Evolutionary conservation across 2,888 invertebrate genomes (phyloP), one percentile per base, ranked within the genome.

Genomic region (Dynastes maya): DNA sequence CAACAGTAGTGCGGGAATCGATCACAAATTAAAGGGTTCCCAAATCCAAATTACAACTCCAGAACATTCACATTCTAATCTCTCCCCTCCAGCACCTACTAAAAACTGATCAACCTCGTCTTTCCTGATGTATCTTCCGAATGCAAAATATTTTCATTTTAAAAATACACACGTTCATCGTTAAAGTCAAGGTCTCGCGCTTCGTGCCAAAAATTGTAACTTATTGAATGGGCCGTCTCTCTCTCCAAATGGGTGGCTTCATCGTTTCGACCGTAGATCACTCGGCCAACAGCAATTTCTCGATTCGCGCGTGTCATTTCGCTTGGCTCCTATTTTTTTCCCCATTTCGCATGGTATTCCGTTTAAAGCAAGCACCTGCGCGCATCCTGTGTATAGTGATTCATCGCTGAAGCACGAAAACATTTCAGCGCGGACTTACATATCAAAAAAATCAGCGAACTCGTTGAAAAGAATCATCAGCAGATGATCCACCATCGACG

Each of bases 171-270:
- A 8, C 72, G 72, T 72, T 72, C 72, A 72, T 55, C 72, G 58
- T 58, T 72, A 61, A 72, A 72, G 72, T 72, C 72, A 72, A 72
- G 72, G 72, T 27, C 72, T 9, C 40, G 37, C 37, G 11, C 13
- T 40, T 58, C 72, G 72, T 72, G 72, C 72, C 72, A 72, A 72
- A 72, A 58, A 58, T 58, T 72, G 72, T 72, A 72, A 72, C 72
- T 72, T 72, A 72, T 72, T 72, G 72, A 72, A 72, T 72, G 72
- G 37, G 13, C n/a, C 8, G 16, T 32, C 32, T 45, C 53, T 27
- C 37, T 37, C 5, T 37, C 32, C 6, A 5, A 37, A 4, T 0
- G 32, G 32, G 32, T 5, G 37, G 58, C 40, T 72, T 61, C 22
- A 61, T 40, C n/a, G 72, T 61, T 72, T 16, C 58, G 37, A 40